phyloP scores from a whole-genome alignment of 2,797 vertebrate species.

The Myotis vivesi region DNA sequence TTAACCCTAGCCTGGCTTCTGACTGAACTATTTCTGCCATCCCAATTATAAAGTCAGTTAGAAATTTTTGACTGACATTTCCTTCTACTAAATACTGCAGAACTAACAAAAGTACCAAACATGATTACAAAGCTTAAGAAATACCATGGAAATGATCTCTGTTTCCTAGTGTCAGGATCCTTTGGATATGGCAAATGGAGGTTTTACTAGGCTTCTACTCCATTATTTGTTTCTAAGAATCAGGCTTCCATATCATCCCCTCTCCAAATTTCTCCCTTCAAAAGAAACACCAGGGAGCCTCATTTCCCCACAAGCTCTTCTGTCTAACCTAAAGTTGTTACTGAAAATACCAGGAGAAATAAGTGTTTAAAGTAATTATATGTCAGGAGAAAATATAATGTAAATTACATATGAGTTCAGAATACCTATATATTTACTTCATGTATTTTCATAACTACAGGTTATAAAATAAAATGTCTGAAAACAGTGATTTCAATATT shows the following conservation, averaged over 20 bases:
- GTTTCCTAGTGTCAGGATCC: background rate
- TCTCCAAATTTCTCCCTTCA: background rate
- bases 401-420: background rate
- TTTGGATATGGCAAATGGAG: background rate
- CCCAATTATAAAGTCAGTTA: background rate
- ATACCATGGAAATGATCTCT: background rate
- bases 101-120: background rate
- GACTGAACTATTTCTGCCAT: background rate
- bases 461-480: constrained; percentile 69
- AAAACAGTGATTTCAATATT: constrained; percentile 65
- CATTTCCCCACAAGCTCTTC: background rate
- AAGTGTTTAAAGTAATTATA: background rate
- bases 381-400: background rate
- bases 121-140: background rate
- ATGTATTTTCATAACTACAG: constrained; percentile 42
- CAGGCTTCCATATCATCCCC: background rate
- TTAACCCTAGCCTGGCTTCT: background rate
- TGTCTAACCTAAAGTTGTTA: background rate
- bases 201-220: background rate
- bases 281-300: fast-evolving
- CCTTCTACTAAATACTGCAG: background rate
- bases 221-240: background rate
- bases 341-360: background rate
- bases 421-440: background rate
- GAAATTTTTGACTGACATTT: background rate